A percentile compares a stretch with the other conserved stretches of the same genome.
Conservation (phyloP, 1,140 invertebrate species). For the Ceratina australensis region DNA sequence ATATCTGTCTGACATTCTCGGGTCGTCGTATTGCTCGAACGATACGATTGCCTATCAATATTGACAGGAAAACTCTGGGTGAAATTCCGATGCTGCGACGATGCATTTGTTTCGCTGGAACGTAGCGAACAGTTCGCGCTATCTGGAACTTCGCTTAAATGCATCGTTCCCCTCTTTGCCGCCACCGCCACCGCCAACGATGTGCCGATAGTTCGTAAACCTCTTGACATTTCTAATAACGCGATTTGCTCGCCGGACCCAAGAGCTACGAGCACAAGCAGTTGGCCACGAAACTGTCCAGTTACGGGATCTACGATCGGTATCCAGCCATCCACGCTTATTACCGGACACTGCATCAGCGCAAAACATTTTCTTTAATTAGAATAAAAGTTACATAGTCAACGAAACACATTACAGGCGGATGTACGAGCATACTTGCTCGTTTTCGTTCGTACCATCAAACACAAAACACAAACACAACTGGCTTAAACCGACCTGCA, state of each 20-base stretch:
- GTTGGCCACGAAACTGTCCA: slow-evolving; percentile 77
- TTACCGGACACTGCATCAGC: slow-evolving; percentile 80
- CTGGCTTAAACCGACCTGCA: no score
- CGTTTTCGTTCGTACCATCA: no score
- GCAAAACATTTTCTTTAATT: slow-evolving; percentile 22
- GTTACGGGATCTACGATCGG: slow-evolving; percentile 77
- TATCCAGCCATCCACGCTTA: slow-evolving; percentile 82
- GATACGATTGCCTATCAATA: slow-evolving; percentile 6
- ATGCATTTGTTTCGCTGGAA: neutral
- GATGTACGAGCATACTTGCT: no score
- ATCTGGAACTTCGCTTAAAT: neutral
- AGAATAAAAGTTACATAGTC: slow-evolving; percentile 17
- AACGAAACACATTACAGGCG: no score
- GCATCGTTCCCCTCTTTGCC: no score
- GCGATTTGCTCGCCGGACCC: slow-evolving; percentile 82
- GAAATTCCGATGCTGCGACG: slow-evolving; percentile 1
- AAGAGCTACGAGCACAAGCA: slow-evolving; percentile 81
- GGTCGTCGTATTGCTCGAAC: slow-evolving; percentile 52
- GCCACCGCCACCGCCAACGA: slow-evolving; percentile 2
- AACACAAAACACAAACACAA: no score
- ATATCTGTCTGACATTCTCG: slow-evolving; percentile 75
- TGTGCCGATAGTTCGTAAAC: slow-evolving; percentile 73
- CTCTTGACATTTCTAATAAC: slow-evolving; percentile 79
- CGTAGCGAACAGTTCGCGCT: neutral
- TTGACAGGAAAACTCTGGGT: slow-evolving; percentile 3